A percentile compares a stretch with the other conserved stretches of the same genome.
Evolutionary conservation across 2,113 vertebrate species (phyloP).

Genomic region (Elachura formosa): DNA sequence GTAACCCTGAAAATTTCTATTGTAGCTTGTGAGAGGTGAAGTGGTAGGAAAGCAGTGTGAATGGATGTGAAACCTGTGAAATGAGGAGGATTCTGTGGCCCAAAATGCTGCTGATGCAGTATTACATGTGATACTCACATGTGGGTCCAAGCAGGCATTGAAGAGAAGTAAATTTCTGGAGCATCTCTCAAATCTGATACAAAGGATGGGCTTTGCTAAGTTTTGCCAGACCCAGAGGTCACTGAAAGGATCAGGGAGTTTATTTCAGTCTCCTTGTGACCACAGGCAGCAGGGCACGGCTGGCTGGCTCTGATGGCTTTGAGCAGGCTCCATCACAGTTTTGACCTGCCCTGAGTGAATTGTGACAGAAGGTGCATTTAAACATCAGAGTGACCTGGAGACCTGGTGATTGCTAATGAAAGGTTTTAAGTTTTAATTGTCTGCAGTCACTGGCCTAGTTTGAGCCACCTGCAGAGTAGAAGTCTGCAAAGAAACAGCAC

Average conservation of each 20-base stretch:
- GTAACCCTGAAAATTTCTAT: neutral
- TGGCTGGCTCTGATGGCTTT: neutral
- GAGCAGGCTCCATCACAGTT: neutral
- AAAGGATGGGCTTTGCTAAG: neutral
- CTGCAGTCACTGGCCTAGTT: constrained; percentile 1
- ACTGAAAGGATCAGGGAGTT: neutral
- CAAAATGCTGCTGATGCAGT: neutral
- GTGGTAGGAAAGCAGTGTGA: neutral
- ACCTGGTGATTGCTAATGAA: constrained; percentile 21
- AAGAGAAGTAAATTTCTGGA: neutral
- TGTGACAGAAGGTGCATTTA: constrained; percentile 27
- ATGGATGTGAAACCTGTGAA: neutral
- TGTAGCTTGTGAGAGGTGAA: neutral
- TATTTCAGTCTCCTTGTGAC: neutral
- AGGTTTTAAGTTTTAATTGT: constrained; percentile 36
- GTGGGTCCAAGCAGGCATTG: rapidly evolving
- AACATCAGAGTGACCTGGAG: neutral
- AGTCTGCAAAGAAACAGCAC: neutral
- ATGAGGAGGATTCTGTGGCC: neutral
- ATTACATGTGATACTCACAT: neutral
- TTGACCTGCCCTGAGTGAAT: neutral
- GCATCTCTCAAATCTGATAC: neutral
- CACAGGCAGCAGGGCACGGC: neutral
- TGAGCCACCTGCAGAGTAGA: neutral
- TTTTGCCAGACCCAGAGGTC: neutral